Percentiles rank a stretch among this genome's conserved stretches.
Evolutionary conservation across 2,888 invertebrate species (phyloP).

Genomic region (Cryptocheilus praepositus): DNA sequence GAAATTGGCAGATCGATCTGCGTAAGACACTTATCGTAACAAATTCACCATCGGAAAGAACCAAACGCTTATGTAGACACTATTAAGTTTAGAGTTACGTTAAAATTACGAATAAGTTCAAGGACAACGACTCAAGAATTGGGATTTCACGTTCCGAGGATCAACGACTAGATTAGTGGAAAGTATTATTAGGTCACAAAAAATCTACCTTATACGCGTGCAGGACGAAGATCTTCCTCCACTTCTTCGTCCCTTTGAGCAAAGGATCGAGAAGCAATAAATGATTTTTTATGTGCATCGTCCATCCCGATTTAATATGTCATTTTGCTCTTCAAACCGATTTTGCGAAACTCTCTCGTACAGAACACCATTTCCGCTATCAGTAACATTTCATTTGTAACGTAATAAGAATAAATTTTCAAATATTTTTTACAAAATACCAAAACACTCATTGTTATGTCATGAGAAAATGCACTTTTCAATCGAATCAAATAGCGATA

Average conservation of each 20-base stretch:
- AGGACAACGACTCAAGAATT: neutral
- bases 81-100: constrained; percentile 12
- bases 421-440: too few species aligned
- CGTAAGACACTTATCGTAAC: too few species aligned
- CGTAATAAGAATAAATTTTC: too few species aligned
- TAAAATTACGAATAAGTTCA: constrained; percentile 14
- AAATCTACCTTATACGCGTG: constrained; percentile 19
- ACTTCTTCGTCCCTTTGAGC: constrained; percentile 38
- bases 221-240: constrained; percentile 30
- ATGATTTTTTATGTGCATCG: constrained; percentile 18
- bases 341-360: too few species aligned
- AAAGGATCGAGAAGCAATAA: constrained; percentile 36
- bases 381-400: too few species aligned
- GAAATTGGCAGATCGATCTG: neutral
- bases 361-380: too few species aligned
- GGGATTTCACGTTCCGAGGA: constrained; percentile 23
- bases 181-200: constrained; percentile 37
- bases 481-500: too few species aligned
- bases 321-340: too few species aligned
- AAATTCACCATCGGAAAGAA: too few species aligned
- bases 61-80: constrained; percentile 11
- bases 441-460: too few species aligned
- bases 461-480: too few species aligned
- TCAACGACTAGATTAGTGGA: constrained; percentile 38
- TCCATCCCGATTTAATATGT: constrained; percentile 6